Conservation (phyloP, 2,888 invertebrate genomes). For the Lithophane semibrunnea region DNA sequence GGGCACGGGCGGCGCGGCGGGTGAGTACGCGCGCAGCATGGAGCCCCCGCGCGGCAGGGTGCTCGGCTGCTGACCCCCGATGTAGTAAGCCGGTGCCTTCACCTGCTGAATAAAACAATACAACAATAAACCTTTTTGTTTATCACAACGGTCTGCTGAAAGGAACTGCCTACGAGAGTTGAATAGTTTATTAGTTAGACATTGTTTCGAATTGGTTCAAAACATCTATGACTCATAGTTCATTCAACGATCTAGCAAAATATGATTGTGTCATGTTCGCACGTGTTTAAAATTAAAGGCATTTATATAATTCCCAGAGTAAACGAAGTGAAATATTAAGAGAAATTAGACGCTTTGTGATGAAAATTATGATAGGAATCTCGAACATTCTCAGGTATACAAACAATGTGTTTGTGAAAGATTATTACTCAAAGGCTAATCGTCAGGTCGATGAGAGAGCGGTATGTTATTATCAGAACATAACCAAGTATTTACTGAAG, state of each 20-base stretch:
- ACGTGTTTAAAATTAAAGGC: constrained; percentile 2
- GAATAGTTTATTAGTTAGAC: constrained; percentile 1
- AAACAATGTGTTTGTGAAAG: constrained; percentile 46
- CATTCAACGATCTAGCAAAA: constrained; percentile 6
- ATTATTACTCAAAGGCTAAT: constrained; percentile 39
- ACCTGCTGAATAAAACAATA: constrained; percentile 69
- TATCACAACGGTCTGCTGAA: constrained; percentile 6
- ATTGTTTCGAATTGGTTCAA: constrained; percentile 25
- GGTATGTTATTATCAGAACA: constrained; percentile 56
- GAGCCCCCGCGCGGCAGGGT: constrained; percentile 93
- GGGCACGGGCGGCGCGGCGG: constrained; percentile 90
- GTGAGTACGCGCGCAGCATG: constrained; percentile 92
- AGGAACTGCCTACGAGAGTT: constrained; percentile 5
- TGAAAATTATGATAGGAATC: constrained; percentile 38
- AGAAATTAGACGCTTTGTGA: neutral
- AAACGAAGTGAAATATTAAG: neutral
- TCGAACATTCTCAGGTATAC: constrained; percentile 24
- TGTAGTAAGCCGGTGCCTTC: constrained; percentile 93
- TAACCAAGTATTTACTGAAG: constrained; percentile 65
- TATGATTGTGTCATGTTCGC: neutral
- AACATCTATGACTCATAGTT: constrained; percentile 26
- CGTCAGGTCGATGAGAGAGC: constrained; percentile 43
- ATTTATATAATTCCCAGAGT: neutral
- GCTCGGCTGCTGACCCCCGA: constrained; percentile 90
- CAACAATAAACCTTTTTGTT: constrained; percentile 25